phyloP scores from a whole-genome alignment of 2,113 vertebrate genomes.

The Oenanthe melanoleuca region DNA sequence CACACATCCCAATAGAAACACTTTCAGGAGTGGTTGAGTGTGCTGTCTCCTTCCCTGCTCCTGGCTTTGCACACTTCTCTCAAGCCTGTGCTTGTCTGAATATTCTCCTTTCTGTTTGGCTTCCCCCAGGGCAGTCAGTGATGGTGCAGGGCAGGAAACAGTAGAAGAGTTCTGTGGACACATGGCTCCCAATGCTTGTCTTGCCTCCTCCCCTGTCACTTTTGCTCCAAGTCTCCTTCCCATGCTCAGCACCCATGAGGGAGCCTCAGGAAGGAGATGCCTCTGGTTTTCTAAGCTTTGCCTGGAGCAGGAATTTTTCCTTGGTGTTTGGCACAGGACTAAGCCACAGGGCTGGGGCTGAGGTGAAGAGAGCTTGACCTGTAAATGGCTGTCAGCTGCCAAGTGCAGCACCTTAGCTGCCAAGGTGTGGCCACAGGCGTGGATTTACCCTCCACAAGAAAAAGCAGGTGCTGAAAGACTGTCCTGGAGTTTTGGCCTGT shows the following conservation, averaged over 20 bases:
- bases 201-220: background rate
- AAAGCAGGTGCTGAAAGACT: background rate
- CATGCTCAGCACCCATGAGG: accelerated
- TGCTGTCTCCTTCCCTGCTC: background rate
- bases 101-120: background rate
- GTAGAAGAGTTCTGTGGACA: background rate
- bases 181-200: background rate
- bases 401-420: accelerated
- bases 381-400: background rate
- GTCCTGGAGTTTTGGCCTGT: background rate
- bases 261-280: background rate
- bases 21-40: background rate
- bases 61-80: background rate
- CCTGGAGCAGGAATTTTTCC: background rate
- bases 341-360: background rate
- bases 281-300: background rate
- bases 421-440: accelerated
- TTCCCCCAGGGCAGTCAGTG: background rate
- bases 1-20: accelerated
- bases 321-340: background rate
- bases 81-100: background rate
- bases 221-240: background rate
- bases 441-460: background rate
- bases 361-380: background rate
- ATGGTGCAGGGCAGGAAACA: background rate